Evolutionary conservation across 1,140 invertebrate genomes (phyloP), one percentile per base, ranked within the genome.

Genomic region (Pachypsylla venusta): DNA sequence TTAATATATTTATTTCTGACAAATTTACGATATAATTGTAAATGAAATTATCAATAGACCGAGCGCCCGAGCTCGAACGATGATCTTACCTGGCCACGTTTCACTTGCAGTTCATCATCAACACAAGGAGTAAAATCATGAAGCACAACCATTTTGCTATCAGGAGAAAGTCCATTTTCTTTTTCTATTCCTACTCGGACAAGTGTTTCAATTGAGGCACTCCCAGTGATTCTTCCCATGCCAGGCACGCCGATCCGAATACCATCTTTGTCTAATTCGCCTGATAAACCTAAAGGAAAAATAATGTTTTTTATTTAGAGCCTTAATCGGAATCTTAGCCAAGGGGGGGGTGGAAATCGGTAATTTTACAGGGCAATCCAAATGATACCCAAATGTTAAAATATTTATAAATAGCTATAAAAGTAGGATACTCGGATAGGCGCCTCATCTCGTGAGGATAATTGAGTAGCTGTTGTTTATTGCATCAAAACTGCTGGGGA

Each of bases 61-160:
- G n/a, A n/a, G n/a, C n/a, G n/a, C n/a, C n/a, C n/a, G n/a, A n/a
- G n/a, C n/a, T n/a, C n/a, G n/a, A n/a, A n/a, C 25, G 3, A 54
- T n/a, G 24, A 16, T 19, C 69, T 68, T 63, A 81, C 78, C 72
- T 78, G 79, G 59, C 83, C 83, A 60, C 80, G 68, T 68, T 81
- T 80, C 28, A 91, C 87, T 75, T 87, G 83, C 27, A 96, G 73
- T 71, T 96, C 93, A 74, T 95, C 91, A 71, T 95, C 90, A 2
- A 94, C 91, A 70, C 91, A 93, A 0, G 92, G 90, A 3, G 86
- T 87, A 71, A 96, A 96, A 69, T 95, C 92, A 70, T 95, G 89
- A 13, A 95, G 74, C 13, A 95, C 90, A 48, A 94, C 86, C 91
- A 94, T 93, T 76, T 93, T 93, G 48, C 87, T 90, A 68, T 93